A percentile compares a stretch with the other conserved stretches of the same genome.
phyloP scores from a whole-genome alignment of 2,797 vertebrate species.

The Catamblyrhynchus diadema region DNA sequence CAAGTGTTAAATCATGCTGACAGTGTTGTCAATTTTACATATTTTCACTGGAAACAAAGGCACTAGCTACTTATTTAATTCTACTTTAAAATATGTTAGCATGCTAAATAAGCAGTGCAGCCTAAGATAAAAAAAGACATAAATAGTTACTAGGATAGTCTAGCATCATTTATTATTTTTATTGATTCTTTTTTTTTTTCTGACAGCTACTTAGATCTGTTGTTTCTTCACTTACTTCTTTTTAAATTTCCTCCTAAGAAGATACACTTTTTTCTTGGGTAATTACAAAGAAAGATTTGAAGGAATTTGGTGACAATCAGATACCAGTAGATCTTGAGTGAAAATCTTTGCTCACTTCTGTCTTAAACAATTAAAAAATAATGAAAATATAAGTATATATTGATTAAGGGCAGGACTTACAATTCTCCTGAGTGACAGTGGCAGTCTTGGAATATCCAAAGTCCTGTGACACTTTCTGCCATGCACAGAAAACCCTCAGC shows the following conservation, averaged over 20 bases:
- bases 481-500: not conserved
- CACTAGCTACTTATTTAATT: not conserved
- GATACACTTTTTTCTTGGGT: conserved; percentile 30
- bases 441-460: too few species aligned
- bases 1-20: not conserved
- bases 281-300: conserved; percentile 32
- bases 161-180: conserved; percentile 21
- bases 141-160: conserved; percentile 38
- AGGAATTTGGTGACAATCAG: conserved; percentile 10
- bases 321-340: not conserved
- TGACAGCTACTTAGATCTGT: not conserved
- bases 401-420: not conserved
- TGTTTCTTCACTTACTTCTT: conserved; percentile 39
- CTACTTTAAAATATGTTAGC: not conserved
- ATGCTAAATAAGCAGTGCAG: not conserved
- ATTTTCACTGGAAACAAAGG: conserved; percentile 37
- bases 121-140: not conserved
- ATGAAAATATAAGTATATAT: not conserved
- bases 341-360: not conserved
- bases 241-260: not conserved
- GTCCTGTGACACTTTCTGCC: not conserved
- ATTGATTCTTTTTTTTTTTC: not conserved
- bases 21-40: not conserved
- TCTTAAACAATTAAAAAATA: not conserved
- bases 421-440: not conserved